These are phyloP conservation scores for Neoitamus cyanurus DNA, from an alignment of 2,888 invertebrate genomes.

Conservation along the genomic window DNA sequence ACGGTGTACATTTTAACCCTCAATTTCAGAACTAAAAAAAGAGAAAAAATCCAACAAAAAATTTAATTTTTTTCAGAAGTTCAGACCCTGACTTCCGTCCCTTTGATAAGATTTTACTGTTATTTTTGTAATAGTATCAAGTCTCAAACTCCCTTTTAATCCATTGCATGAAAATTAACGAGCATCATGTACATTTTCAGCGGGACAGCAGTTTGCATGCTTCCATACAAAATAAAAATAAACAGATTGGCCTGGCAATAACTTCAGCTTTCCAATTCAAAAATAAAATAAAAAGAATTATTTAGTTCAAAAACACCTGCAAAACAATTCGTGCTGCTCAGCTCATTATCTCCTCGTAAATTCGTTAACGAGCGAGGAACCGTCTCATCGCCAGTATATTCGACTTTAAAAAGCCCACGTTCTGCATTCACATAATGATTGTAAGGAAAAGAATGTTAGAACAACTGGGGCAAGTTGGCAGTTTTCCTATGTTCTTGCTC, in stretches of 20 bases:
- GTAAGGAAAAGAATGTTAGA: slow-evolving; percentile 12
- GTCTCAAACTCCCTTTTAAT: not conserved
- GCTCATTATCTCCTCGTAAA: not conserved
- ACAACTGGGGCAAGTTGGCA: slow-evolving; percentile 21
- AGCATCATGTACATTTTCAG: not conserved
- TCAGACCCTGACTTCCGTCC: not conserved
- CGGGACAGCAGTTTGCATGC: not conserved
- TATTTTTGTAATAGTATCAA: too few species aligned
- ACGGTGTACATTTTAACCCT: too few species aligned
- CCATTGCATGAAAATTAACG: not conserved
- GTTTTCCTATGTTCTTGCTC: slow-evolving; percentile 28
- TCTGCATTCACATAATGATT: not conserved
- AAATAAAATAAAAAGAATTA: not conserved
- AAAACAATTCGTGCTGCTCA: not conserved
- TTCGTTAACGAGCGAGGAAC: not conserved
- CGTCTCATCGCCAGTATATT: not conserved
- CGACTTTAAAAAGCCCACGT: not conserved
- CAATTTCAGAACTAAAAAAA: too few species aligned
- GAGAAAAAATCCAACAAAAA: not conserved
- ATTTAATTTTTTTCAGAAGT: not conserved
- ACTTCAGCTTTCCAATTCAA: not conserved
- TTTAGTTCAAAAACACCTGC: not conserved
- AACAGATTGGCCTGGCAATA: not conserved
- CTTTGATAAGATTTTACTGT: not conserved
- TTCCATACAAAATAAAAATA: not conserved